phyloP scores from a whole-genome alignment of 1,140 invertebrate genomes.

The Macrotrachela quadricornifera region DNA sequence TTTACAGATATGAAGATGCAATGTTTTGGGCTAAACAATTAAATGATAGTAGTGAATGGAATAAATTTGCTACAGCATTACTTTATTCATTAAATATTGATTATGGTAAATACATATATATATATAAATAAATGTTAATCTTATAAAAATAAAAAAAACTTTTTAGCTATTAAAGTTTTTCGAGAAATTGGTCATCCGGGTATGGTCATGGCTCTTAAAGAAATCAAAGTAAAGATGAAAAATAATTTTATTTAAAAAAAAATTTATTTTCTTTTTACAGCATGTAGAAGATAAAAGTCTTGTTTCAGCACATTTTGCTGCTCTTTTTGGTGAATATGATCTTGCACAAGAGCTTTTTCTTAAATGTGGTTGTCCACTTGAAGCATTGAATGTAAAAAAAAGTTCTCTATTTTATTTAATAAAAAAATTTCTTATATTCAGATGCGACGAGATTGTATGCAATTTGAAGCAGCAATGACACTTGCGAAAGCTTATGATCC shows the following conservation, averaged over 20 bases:
- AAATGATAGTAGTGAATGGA: slow-evolving; percentile 51
- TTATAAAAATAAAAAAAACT: no score
- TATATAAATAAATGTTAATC: no score
- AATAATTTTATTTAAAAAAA: no score
- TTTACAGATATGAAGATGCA: slow-evolving; percentile 47
- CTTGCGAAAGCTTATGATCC: slow-evolving; percentile 63
- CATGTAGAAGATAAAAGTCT: slow-evolving; percentile 60
- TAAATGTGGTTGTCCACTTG: slow-evolving; percentile 37
- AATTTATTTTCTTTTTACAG: slow-evolving; percentile 17
- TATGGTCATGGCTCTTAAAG: slow-evolving; percentile 67
- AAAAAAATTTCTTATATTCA: slow-evolving; percentile 10
- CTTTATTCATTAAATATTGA: slow-evolving; percentile 62
- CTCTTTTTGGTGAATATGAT: slow-evolving; percentile 54
- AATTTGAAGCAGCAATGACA: slow-evolving; percentile 74
- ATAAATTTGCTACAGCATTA: slow-evolving; percentile 52
- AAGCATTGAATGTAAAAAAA: slow-evolving; percentile 46
- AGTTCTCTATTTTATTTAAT: no score
- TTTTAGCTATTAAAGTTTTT: slow-evolving; percentile 50
- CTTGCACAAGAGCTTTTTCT: slow-evolving; percentile 51
- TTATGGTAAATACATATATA: slow-evolving; percentile 30
- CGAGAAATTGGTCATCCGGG: slow-evolving; percentile 60
- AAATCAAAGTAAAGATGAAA: slow-evolving; percentile 37
- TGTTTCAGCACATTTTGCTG: slow-evolving; percentile 53
- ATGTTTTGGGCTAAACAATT: slow-evolving; percentile 58
- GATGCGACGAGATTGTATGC: slow-evolving; percentile 64